Conservation (phyloP, 2,888 invertebrate genomes). For the Clistopyga incitator region DNA sequence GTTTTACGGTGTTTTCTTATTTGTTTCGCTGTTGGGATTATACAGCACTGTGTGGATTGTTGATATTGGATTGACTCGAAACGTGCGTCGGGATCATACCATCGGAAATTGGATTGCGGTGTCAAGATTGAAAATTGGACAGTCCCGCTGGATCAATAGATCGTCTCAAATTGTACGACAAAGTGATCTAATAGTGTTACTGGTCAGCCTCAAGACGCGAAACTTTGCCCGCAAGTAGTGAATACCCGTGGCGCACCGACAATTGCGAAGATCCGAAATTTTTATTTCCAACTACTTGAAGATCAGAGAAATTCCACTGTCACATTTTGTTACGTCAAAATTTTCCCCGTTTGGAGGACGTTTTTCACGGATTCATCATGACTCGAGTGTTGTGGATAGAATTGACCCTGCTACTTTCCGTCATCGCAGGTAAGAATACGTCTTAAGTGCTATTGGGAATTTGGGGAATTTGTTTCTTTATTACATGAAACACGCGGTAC, state of each 20-base stretch:
- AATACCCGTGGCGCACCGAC: slow-evolving; percentile 17
- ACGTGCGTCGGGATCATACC: not conserved
- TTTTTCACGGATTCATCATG: slow-evolving; percentile 70
- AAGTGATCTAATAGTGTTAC: not conserved
- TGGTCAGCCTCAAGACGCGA: not conserved
- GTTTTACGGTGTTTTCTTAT: slow-evolving; percentile 4
- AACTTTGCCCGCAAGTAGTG: slow-evolving; percentile 22
- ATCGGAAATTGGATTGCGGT: not conserved
- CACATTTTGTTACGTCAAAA: not conserved
- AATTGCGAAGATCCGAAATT: not conserved
- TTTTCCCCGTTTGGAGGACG: not conserved
- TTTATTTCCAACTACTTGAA: too few species aligned
- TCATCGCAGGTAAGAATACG: slow-evolving; percentile 76
- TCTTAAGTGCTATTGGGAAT: not conserved
- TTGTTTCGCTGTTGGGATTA: not conserved
- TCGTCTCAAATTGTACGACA: not conserved
- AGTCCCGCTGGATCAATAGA: not conserved
- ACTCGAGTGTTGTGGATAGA: slow-evolving; percentile 77
- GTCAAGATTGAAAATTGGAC: too few species aligned
- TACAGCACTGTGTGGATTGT: too few species aligned
- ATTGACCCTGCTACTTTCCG: slow-evolving; percentile 72
- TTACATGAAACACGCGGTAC: not conserved
- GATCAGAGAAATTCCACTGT: not conserved
- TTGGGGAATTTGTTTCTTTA: not conserved
- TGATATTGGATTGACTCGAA: slow-evolving; percentile 15